These are phyloP conservation scores for Pristionchus arcanus DNA, from an alignment of 2,888 invertebrate species.

Conservation along the genomic window DNA sequence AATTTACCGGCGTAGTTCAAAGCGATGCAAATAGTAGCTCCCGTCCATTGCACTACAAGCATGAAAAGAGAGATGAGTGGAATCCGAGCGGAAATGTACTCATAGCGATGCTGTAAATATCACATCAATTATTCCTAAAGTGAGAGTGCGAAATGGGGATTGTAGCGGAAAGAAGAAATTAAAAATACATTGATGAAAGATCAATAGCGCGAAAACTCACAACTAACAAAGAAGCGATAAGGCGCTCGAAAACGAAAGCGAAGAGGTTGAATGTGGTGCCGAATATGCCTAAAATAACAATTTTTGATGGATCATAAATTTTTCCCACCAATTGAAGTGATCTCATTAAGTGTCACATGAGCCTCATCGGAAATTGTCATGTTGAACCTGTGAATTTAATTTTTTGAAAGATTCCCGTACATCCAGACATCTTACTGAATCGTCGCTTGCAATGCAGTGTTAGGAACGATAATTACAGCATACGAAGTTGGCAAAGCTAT, in stretches of 20 bases:
- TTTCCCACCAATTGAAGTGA: background rate
- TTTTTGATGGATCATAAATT: background rate
- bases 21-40: background rate
- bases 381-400: background rate
- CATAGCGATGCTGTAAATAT: slow-evolving; percentile 37
- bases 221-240: background rate
- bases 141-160: too few relatives aligned
- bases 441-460: background rate
- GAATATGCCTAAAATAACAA: slow-evolving; percentile 23
- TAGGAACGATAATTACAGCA: background rate
- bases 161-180: too few relatives aligned
- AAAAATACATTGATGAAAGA: background rate
- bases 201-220: background rate
- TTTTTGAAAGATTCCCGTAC: background rate
- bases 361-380: background rate
- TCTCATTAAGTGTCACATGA: background rate
- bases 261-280: slow-evolving; percentile 17
- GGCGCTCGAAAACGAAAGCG: slow-evolving; percentile 23
- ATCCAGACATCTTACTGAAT: background rate
- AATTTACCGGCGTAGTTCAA: background rate
- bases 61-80: slow-evolving; percentile 15
- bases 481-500: background rate
- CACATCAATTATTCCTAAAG: background rate
- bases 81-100: slow-evolving; percentile 9
- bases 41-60: slow-evolving; percentile 14